Percentiles rank a stretch among this genome's conserved stretches.
Evolutionary conservation across 2,797 vertebrate genomes (phyloP).

Genomic region (Neostethus bicornis): DNA sequence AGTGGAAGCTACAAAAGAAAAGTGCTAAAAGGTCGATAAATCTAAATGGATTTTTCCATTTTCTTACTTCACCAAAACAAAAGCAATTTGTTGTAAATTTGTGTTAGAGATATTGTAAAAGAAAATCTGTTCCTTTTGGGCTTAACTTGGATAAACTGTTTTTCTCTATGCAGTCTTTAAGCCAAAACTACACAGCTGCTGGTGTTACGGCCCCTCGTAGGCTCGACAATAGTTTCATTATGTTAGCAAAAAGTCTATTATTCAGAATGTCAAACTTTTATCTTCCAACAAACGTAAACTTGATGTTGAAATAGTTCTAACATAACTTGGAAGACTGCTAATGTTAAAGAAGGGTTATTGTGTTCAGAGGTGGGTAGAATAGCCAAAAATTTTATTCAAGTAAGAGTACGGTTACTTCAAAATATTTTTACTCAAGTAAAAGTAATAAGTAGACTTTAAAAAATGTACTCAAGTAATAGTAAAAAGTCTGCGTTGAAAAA

Average conservation of each 20-base stretch:
- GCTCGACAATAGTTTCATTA: not conserved
- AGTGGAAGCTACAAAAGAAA: not conserved
- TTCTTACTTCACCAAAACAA: no score
- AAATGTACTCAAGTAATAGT: no score
- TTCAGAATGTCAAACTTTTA: constrained; percentile 2
- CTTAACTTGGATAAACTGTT: not conserved
- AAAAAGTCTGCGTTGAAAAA: no score
- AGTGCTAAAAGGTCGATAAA: not conserved
- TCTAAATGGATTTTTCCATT: not conserved
- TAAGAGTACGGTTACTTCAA: no score
- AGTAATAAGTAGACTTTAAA: no score
- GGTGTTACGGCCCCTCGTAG: not conserved
- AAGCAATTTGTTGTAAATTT: not conserved
- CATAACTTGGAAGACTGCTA: constrained; percentile 14
- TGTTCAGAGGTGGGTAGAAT: no score
- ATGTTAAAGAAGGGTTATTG: not conserved
- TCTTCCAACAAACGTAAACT: not conserved
- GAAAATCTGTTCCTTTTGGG: not conserved
- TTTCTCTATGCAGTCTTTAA: not conserved
- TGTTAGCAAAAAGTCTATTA: not conserved
- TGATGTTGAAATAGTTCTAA: not conserved
- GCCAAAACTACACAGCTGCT: constrained; percentile 2
- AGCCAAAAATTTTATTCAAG: no score
- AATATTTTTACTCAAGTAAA: no score
- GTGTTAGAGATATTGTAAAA: not conserved